phyloP scores from a whole-genome alignment of 2,113 vertebrate genomes.

The Phalacrocorax aristotelis region DNA sequence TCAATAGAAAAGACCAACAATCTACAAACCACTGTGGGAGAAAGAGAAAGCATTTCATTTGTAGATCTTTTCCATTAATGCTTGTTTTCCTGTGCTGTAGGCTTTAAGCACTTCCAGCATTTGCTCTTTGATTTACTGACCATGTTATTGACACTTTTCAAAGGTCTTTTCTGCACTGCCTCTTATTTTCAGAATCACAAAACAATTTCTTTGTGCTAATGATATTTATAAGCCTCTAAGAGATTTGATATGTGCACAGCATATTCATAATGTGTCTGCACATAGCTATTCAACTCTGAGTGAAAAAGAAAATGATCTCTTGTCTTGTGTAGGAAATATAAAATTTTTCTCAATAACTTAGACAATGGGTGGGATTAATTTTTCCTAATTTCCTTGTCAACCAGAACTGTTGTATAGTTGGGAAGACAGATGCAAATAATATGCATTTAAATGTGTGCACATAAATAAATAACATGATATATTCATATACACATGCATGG shows the following conservation, averaged over 20 bases:
- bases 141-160: background rate
- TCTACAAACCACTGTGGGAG: background rate
- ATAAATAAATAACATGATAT: background rate
- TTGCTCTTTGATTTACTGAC: background rate
- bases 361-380: background rate
- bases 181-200: background rate
- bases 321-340: background rate
- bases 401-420: background rate
- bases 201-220: background rate
- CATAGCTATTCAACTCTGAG: background rate
- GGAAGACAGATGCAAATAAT: background rate
- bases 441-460: background rate
- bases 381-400: background rate
- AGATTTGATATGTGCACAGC: background rate
- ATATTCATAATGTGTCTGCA: background rate
- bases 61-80: background rate
- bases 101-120: background rate
- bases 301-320: background rate
- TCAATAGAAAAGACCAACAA: background rate
- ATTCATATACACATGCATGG: accelerated
- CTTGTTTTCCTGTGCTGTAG: background rate
- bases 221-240: background rate
- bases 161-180: background rate
- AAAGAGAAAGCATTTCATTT: background rate
- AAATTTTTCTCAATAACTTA: background rate